These are phyloP conservation scores for Ylistrum balloti DNA, from an alignment of 1,140 invertebrate genomes.

Conservation along the genomic window DNA sequence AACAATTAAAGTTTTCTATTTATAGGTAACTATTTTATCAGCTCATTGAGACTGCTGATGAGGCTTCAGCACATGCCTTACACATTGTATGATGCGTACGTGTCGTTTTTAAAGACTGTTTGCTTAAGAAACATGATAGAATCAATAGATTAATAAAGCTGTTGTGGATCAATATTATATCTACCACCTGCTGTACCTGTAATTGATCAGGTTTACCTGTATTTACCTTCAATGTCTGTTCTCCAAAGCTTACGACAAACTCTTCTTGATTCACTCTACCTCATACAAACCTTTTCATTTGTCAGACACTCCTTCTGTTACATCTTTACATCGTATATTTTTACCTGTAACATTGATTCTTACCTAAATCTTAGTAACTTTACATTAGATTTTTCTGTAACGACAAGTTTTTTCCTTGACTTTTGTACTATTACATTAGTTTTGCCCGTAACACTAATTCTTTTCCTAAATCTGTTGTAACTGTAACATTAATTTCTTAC, in stretches of 20 bases:
- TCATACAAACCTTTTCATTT: not conserved
- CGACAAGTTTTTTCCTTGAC: too few relatives aligned
- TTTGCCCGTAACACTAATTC: too few relatives aligned
- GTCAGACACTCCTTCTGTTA: not conserved
- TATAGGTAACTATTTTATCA: not conserved
- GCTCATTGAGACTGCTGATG: not conserved
- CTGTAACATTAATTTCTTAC: too few relatives aligned
- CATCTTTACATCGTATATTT: not conserved
- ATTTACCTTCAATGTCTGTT: not conserved
- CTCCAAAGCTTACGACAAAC: not conserved
- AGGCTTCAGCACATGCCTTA: not conserved
- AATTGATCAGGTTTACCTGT: not conserved
- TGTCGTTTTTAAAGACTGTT: not conserved
- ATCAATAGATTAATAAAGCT: not conserved
- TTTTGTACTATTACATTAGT: too few relatives aligned
- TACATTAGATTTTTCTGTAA: too few relatives aligned
- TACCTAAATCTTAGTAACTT: too few relatives aligned
- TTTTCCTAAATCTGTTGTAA: too few relatives aligned
- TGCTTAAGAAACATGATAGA: not conserved
- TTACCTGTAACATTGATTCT: not conserved
- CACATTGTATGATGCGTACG: too few relatives aligned
- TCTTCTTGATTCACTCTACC: not conserved
- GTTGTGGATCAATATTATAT: not conserved
- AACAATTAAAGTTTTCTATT: not conserved
- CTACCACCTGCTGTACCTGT: constrained; percentile 16